Conservation (phyloP, 2,113 vertebrate genomes). For the Pyxicephalus adspersus region DNA sequence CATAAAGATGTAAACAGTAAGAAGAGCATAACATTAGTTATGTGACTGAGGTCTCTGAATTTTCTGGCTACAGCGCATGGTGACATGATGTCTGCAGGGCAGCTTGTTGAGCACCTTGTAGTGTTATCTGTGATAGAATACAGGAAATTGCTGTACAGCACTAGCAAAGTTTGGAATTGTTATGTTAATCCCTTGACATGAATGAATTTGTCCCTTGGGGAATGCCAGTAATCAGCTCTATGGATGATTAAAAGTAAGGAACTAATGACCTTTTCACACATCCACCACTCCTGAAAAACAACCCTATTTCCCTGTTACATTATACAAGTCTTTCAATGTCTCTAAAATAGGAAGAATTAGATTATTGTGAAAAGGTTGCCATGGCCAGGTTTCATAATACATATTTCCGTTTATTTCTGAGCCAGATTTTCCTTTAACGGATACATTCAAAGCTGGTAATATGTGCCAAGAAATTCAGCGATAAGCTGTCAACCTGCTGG, state of each 20-base stretch:
- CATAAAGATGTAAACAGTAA: neutral
- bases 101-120: constrained; percentile 70
- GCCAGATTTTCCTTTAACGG: too few relatives aligned
- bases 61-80: constrained; percentile 65
- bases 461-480: too few relatives aligned
- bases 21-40: neutral
- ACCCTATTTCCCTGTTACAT: constrained; percentile 63
- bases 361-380: too few relatives aligned
- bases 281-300: constrained; percentile 67
- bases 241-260: constrained; percentile 68
- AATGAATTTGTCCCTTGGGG: constrained; percentile 68
- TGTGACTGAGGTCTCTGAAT: neutral
- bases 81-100: constrained; percentile 69
- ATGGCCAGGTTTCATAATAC: too few relatives aligned
- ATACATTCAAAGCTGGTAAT: too few relatives aligned
- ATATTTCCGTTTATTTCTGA: too few relatives aligned
- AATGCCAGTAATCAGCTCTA: constrained; percentile 67
- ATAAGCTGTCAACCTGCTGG: too few relatives aligned
- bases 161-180: constrained; percentile 73
- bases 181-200: constrained; percentile 75
- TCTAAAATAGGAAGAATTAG: constrained; percentile 29
- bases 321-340: neutral
- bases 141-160: constrained; percentile 75
- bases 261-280: constrained; percentile 67
- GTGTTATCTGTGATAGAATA: constrained; percentile 69